Conservation (phyloP, 2,113 vertebrate species). For the Tenebrosternarchus preto region DNA sequence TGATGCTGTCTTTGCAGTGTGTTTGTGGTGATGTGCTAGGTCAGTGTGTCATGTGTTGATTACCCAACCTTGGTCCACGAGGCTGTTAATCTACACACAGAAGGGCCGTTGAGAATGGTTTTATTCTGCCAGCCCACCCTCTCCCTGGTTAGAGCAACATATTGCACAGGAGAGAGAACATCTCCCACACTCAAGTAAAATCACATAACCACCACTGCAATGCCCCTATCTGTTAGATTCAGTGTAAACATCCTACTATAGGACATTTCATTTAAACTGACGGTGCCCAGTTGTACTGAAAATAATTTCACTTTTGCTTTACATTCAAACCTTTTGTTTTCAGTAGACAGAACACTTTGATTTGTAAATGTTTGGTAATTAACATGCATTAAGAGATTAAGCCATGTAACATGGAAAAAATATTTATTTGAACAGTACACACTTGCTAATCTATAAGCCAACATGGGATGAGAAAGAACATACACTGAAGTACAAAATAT, state of each 20-base stretch:
- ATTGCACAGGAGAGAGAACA: too few species aligned
- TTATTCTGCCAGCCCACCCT: too few species aligned
- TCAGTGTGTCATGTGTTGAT: slow-evolving; percentile 37
- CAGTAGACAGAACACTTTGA: background rate
- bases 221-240: background rate
- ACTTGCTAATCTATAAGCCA: slow-evolving; percentile 84
- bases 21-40: background rate
- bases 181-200: too few species aligned
- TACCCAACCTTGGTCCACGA: slow-evolving; percentile 28
- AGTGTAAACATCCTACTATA: background rate
- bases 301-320: background rate
- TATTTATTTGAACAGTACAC: slow-evolving; percentile 65
- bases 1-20: background rate
- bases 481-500: slow-evolving; percentile 81
- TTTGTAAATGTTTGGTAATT: background rate
- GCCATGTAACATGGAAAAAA: slow-evolving; percentile 60
- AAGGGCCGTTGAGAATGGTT: slow-evolving; percentile 15
- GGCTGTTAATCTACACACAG: slow-evolving; percentile 28
- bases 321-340: background rate
- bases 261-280: background rate
- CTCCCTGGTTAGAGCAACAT: background rate
- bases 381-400: background rate
- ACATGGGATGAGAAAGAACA: slow-evolving; percentile 79
- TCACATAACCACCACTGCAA: background rate
- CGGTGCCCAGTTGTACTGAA: background rate